Percentiles rank a stretch among this genome's conserved stretches.
Evolutionary conservation across 1,140 invertebrate genomes (phyloP).

Genomic region (Euwallacea similis): DNA sequence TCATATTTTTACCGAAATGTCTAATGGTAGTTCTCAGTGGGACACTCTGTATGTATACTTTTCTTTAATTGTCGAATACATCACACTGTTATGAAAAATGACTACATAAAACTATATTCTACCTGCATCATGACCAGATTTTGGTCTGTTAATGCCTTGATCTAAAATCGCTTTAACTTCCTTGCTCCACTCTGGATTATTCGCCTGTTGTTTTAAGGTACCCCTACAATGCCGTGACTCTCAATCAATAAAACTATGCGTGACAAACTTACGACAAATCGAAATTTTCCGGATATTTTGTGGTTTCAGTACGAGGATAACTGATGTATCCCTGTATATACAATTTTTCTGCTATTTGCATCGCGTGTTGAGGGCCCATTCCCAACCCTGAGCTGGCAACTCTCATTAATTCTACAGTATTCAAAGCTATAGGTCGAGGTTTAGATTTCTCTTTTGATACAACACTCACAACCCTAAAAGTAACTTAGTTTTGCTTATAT

Average conservation of each 20-base stretch:
- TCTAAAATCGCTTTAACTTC: conserved; percentile 66
- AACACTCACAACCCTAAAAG: conserved; percentile 68
- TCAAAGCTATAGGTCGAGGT: conserved; percentile 84
- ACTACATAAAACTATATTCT: conserved; percentile 3
- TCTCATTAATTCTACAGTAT: conserved; percentile 96
- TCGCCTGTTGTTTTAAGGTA: conserved; percentile 71
- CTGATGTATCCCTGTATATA: conserved; percentile 95
- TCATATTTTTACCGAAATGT: no score
- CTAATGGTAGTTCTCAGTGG: no score
- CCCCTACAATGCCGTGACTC: conserved; percentile 58
- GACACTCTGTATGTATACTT: no score
- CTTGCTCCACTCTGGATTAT: conserved; percentile 74
- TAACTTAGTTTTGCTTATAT: background rate
- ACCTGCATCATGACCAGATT: conserved; percentile 89
- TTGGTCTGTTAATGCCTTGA: conserved; percentile 75
- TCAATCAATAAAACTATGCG: background rate
- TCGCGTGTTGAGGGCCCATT: conserved; percentile 94
- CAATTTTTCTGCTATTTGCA: conserved; percentile 91
- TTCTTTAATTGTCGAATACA: background rate
- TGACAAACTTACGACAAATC: conserved; percentile 72
- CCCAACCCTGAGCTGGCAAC: conserved; percentile 91
- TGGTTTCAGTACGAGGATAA: conserved; percentile 96
- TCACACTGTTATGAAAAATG: conserved; percentile 1
- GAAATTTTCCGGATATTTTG: conserved; percentile 93
- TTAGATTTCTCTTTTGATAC: conserved; percentile 82